A percentile compares a stretch with the other conserved stretches of the same genome.
Evolutionary conservation across 1,140 invertebrate species (phyloP).

Genomic region (Xylocopa sonorina): DNA sequence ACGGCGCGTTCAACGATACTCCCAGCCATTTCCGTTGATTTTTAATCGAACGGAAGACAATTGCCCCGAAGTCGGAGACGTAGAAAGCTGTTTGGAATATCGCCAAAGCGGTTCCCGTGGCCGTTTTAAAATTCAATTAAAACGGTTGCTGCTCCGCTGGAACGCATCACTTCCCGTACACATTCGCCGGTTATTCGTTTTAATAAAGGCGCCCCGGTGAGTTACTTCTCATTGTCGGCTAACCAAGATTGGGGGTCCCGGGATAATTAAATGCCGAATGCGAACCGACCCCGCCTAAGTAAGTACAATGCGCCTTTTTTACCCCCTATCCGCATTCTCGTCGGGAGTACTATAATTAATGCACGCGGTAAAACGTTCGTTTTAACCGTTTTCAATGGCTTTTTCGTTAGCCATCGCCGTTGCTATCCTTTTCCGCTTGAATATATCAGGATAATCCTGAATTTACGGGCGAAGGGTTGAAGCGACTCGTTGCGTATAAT

Average conservation of each 20-base stretch:
- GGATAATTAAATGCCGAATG: conserved; percentile 29
- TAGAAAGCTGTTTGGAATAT: conserved; percentile 45
- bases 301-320: background rate
- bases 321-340: background rate
- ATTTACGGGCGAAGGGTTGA: background rate
- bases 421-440: background rate
- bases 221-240: conserved; percentile 15
- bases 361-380: conserved; percentile 4
- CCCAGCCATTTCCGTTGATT: conserved; percentile 39
- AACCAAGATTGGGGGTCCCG: conserved; percentile 20
- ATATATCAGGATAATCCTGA: conserved; percentile 17
- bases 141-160: background rate
- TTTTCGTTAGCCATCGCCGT: background rate
- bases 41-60: conserved; percentile 52
- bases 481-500: background rate
- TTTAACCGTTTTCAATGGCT: background rate
- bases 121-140: conserved; percentile 55
- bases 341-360: conserved; percentile 31
- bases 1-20: conserved; percentile 40
- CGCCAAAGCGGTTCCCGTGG: conserved; percentile 26
- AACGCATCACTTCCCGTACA: conserved; percentile 6
- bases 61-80: conserved; percentile 42
- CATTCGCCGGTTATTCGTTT: conserved; percentile 32
- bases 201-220: conserved; percentile 36
- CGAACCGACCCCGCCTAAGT: conserved; percentile 2